Base-by-base conservation (phyloP, 2,113 vertebrate species). In the Scophthalmus maximus region DNA sequence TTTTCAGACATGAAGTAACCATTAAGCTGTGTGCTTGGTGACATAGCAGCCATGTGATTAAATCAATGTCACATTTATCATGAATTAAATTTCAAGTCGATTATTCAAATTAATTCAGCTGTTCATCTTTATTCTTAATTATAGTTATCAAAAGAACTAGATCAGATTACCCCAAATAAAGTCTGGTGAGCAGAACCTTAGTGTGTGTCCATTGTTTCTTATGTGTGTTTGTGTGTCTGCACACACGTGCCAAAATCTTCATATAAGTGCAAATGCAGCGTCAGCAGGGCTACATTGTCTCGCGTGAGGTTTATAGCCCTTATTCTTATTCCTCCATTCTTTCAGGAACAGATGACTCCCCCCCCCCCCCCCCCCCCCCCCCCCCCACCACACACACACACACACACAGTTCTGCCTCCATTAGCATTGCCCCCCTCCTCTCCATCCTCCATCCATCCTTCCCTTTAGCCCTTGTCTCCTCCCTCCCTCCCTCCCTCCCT, bases 321-420 rank as follows among this genome's bases (percentile, higher is more conserved):
- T 49, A 56, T 73, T 77, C 70, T n/a, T 67, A 75, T 56, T 81
- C 32, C 44, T 40, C 63, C 11, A 55, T 68, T 77, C 61, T 68
- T 65, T 61, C 51, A 67, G 53, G 53, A 61, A 57, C 82, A 88
- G 77, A 84, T 68, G 73, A 85, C 69, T 66, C n/a, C 55, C 59
- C 69, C 55, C 25, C 55, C 58, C 63, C 64, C 69, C 55, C 25
- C 55, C 58, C 63, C 64, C 69, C 69, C 63, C n/a, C 55, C 59
- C 69, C 55, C 25, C 55, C 58, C 63, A 58, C 69, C 38, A 56
- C 47, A 67, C 52, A 73, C 32, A 38, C 10, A 4, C 68, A 57
- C 55, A 55, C 52, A 30, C 52, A 73, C 50, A 57, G 14, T 56
- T 64, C 25, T 57, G 22, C 66, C 70, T 8, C 42, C 73, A 84